Evolutionary conservation across 53 echinoderm and acorn worm species (phyloP), one percentile per base, ranked within the genome.

Genomic region (Stichopus horrens): DNA sequence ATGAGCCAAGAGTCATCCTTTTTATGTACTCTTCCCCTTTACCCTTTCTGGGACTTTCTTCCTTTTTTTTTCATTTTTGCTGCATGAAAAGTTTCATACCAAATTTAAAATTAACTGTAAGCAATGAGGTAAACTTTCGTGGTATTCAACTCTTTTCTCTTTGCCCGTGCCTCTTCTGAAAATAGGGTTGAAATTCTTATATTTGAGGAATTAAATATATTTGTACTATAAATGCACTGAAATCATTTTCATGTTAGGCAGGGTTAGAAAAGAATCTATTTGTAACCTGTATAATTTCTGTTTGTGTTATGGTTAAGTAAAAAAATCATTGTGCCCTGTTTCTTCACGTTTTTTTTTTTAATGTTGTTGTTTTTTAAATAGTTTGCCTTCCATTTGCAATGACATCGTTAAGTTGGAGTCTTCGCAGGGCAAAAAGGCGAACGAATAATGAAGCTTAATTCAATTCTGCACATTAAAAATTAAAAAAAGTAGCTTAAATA

Each of bases 221-320:
- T 80, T 80, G 80, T 80, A 80, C 80, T 80, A 56, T 80, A 68
- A 68, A 80, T 56, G 80, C 80, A 80, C 80, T 80, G 80, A 80
- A 80, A 80, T 80, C 53, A 52, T 68, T 20, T 80, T 80, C 19
- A 80, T 80, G 80, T 80, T 80, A 56, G 80, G 57, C 58, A 80
- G 21, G 58, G 54, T 80, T 77, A 77, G 80, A 5, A 21, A 54
- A 37, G 37, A 37, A 68, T 68, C 71, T 19, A 68, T 68, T 16
- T 68, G 68, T 68, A 11, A 68, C 19, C 71, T 68, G 14, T 63
- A 14, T 68, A 18, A n/a, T 18, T 68, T 68, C 71, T 16, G 71
- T 68, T 68, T 19, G 16, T 68, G 4, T 68, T 63, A 63, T 63
- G 10, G 14, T 63, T 14, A 63, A 63, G 6, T 63, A 63, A n/a